phyloP scores from a whole-genome alignment of 1,140 invertebrate genomes.

The Belonocnema kinseyi region DNA sequence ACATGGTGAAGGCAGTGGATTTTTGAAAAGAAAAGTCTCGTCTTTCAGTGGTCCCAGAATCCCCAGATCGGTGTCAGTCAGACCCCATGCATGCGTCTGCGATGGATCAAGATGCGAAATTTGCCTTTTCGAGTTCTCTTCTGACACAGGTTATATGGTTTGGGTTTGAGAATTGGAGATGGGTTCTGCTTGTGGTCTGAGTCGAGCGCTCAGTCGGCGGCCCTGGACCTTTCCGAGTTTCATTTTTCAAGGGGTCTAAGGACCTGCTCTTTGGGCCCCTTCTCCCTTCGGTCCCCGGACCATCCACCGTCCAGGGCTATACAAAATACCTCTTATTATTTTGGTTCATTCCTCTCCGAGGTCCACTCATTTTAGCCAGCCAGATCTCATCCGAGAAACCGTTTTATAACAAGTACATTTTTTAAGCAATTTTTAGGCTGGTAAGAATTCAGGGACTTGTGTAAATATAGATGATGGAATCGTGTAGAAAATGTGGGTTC shows the following conservation, averaged over 20 bases:
- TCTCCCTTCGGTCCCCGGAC: neutral
- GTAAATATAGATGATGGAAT: too few species aligned
- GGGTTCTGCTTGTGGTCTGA: constrained; percentile 12
- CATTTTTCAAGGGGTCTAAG: constrained; percentile 66
- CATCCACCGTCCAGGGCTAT: constrained; percentile 18
- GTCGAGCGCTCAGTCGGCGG: constrained; percentile 32
- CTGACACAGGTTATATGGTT: constrained; percentile 55
- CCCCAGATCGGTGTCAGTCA: constrained; percentile 29
- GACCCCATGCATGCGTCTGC: constrained; percentile 24
- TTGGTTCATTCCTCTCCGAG: constrained; percentile 30
- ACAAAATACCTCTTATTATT: constrained; percentile 32
- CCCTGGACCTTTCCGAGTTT: constrained; percentile 58
- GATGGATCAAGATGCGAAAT: constrained; percentile 30
- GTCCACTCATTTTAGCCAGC: neutral
- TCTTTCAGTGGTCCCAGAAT: constrained; percentile 29
- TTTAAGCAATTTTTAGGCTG: constrained; percentile 9
- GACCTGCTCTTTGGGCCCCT: constrained; percentile 51
- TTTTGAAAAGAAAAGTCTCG: constrained; percentile 28
- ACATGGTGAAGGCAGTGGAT: constrained; percentile 2
- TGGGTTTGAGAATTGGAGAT: constrained; percentile 34
- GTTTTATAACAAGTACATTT: constrained; percentile 20
- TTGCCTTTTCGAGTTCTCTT: constrained; percentile 35
- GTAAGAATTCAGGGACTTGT: neutral
- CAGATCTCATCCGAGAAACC: constrained; percentile 19
- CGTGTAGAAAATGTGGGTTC: too few species aligned